These are phyloP conservation scores for Tortrix viridana DNA, from an alignment of 2,888 invertebrate genomes.

Conservation along the genomic window DNA sequence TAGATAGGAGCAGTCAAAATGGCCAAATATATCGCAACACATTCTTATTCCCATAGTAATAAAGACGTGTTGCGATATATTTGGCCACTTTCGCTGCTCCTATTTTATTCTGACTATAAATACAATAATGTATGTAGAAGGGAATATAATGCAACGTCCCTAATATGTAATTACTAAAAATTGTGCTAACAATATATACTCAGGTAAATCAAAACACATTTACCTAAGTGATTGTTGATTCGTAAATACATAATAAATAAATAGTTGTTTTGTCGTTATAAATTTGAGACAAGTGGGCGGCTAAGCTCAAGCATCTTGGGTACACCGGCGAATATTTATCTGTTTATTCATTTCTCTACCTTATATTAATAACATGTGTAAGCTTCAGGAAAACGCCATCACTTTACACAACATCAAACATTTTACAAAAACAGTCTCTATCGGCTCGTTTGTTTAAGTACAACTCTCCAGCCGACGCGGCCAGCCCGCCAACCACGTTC, in stretches of 20 bases:
- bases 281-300: conserved; percentile 16
- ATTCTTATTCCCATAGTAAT: no score
- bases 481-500: conserved; percentile 22
- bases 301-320: conserved; percentile 3
- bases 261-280: conserved; percentile 7
- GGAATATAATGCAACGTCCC: conserved; percentile 16
- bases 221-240: not conserved
- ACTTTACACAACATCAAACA: conserved; percentile 14
- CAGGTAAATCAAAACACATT: conserved; percentile 4
- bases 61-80: no score
- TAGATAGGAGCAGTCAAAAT: no score
- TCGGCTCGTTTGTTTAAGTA: conserved; percentile 32
- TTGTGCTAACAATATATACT: conserved; percentile 15
- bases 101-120: no score
- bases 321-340: conserved; percentile 16
- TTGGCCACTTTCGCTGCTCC: no score
- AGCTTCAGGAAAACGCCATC: conserved; percentile 12
- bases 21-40: no score
- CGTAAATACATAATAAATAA: conserved; percentile 8
- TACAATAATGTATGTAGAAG: conserved; percentile 18
- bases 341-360: conserved; percentile 14
- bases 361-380: conserved; percentile 8
- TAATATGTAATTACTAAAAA: conserved; percentile 9
- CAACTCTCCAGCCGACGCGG: not conserved
- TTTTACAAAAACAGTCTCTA: conserved; percentile 26